Conservation (phyloP, 2,113 vertebrate genomes). For the Archilochus colubris region DNA sequence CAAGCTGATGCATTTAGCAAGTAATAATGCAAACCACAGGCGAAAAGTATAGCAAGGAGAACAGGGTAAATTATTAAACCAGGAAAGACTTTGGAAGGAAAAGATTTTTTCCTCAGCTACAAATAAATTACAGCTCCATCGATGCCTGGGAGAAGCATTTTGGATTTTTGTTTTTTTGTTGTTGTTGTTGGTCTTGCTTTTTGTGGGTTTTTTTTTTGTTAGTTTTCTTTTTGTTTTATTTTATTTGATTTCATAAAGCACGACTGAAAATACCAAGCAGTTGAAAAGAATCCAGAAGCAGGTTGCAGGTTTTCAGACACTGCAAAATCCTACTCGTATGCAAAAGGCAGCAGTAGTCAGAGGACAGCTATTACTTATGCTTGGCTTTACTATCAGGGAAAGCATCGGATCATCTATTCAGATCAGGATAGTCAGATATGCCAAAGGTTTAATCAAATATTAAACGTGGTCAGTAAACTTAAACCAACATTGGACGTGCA, state of each 20-base stretch:
- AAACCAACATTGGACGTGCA: not conserved
- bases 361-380: constrained; percentile 34
- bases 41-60: not conserved
- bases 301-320: not conserved
- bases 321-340: not conserved
- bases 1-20: constrained; percentile 48
- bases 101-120: not conserved
- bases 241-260: not conserved
- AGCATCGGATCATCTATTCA: constrained; percentile 32
- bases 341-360: not conserved
- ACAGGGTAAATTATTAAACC: not conserved
- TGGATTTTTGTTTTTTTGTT: no score
- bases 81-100: not conserved
- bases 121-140: not conserved
- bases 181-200: no score
- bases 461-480: constrained; percentile 72
- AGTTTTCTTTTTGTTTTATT: no score
- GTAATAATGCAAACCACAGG: constrained; percentile 22
- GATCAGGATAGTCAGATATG: constrained; percentile 36
- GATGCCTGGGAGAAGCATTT: not conserved
- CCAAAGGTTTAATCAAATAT: constrained; percentile 70
- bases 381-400: constrained; percentile 41
- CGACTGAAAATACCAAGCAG: not conserved
- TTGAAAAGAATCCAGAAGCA: not conserved
- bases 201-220: not conserved